These are phyloP conservation scores for Phrynocephalus versicolor DNA, from an alignment of 2,113 vertebrate species.

Conservation along the genomic window DNA sequence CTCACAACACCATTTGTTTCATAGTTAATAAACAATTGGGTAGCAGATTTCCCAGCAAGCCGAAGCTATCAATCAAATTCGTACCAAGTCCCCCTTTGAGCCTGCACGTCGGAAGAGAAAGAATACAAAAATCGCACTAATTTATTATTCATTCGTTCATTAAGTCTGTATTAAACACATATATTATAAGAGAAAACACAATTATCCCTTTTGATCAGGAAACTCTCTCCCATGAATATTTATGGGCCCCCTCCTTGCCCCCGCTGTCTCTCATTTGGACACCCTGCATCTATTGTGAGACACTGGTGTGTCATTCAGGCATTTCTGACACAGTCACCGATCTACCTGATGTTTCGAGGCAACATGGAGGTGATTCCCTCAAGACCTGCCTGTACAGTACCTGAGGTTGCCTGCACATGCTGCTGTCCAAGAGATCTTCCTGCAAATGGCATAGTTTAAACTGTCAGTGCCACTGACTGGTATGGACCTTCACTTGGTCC, in stretches of 20 bases:
- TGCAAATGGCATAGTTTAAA: background rate
- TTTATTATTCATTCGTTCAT: slow-evolving; percentile 74
- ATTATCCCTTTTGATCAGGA: slow-evolving; percentile 61
- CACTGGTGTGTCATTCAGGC: background rate
- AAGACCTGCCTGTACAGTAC: background rate
- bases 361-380: background rate
- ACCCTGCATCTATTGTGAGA: slow-evolving; percentile 27
- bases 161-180: slow-evolving; percentile 69
- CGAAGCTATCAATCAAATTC: slow-evolving; percentile 62
- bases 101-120: slow-evolving; percentile 58
- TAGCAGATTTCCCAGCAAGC: slow-evolving; percentile 64
- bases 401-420: background rate
- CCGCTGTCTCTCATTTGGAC: slow-evolving; percentile 20
- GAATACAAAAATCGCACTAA: slow-evolving; percentile 75
- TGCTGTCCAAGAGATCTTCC: background rate
- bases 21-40: slow-evolving; percentile 66
- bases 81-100: slow-evolving; percentile 42
- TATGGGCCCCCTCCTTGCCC: slow-evolving; percentile 22
- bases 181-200: slow-evolving; percentile 71
- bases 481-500: background rate
- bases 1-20: slow-evolving; percentile 61
- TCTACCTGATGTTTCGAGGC: slow-evolving; percentile 20
- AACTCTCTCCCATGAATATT: slow-evolving; percentile 63
- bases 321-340: slow-evolving; percentile 5
- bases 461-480: background rate